phyloP scores from a whole-genome alignment of 2,113 vertebrate species.

The Pachyramphus minor region DNA sequence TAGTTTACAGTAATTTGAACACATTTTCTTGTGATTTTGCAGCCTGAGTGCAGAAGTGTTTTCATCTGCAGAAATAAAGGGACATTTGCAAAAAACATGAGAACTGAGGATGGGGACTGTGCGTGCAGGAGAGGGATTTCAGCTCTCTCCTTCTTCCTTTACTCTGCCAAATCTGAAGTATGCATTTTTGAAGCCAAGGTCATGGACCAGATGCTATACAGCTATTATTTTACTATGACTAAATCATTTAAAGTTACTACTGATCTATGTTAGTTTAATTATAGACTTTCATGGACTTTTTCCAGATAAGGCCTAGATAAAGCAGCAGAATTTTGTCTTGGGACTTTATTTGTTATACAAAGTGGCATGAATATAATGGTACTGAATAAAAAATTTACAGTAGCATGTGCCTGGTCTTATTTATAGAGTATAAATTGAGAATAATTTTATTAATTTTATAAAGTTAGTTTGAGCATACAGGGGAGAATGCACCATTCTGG shows the following conservation, averaged over 20 bases:
- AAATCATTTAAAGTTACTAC: conserved; percentile 12
- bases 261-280: conserved; percentile 36
- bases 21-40: not conserved
- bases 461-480: not conserved
- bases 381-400: conserved; percentile 34
- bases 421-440: not conserved
- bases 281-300: conserved; percentile 27
- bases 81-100: conserved; percentile 11
- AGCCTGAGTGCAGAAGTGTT: not conserved
- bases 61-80: conserved; percentile 26
- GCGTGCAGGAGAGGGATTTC: not conserved
- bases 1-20: conserved; percentile 1
- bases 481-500: not conserved
- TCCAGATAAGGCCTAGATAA: conserved; percentile 28
- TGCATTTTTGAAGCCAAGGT: conserved; percentile 21
- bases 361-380: conserved; percentile 7
- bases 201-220: conserved; percentile 21
- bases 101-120: not conserved
- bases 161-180: conserved; percentile 17
- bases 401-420: not conserved
- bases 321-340: conserved; percentile 26
- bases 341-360: not conserved
- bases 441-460: not conserved
- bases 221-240: conserved; percentile 40
- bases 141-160: not conserved